phyloP scores from a whole-genome alignment of 1,140 invertebrate species.

The Mesaphorura yosii region DNA sequence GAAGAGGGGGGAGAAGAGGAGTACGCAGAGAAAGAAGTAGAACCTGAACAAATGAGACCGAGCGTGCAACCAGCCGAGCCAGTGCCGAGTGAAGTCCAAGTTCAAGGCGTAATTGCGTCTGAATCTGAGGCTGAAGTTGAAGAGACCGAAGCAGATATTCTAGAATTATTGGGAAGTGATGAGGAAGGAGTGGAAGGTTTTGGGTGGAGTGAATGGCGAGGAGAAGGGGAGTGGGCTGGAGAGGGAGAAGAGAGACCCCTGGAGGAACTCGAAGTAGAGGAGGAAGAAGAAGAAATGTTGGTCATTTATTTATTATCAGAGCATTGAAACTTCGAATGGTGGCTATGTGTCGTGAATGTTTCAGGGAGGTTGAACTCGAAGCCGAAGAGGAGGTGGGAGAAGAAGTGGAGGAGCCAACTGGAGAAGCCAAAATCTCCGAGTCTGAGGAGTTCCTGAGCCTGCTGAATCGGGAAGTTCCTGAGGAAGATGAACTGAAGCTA shows the following conservation, averaged over 20 bases:
- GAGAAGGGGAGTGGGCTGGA: slow-evolving; percentile 2
- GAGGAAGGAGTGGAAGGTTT: background rate
- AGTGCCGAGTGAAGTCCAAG: too few relatives aligned
- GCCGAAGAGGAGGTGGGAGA: slow-evolving; percentile 11
- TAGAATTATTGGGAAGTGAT: background rate
- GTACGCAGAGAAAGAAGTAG: background rate
- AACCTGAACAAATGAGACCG: too few relatives aligned
- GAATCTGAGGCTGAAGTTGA: background rate
- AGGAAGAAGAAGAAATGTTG: slow-evolving; percentile 6
- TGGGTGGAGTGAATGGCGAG: too few relatives aligned
- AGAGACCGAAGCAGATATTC: background rate
- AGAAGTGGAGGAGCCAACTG: background rate
- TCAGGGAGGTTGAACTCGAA: background rate
- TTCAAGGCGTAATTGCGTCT: too few relatives aligned
- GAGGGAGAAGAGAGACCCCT: background rate
- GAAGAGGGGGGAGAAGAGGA: background rate
- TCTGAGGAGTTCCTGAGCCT: too few relatives aligned
- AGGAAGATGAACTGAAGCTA: slow-evolving; percentile 12
- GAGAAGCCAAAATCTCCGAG: background rate
- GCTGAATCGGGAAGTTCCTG: background rate
- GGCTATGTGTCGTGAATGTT: too few relatives aligned
- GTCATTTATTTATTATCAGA: too few relatives aligned
- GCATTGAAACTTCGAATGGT: too few relatives aligned
- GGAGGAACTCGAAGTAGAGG: background rate
- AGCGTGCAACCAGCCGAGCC: too few relatives aligned